Percentiles rank a stretch among this genome's conserved stretches.
Evolutionary conservation across 2,797 vertebrate genomes (phyloP).

Genomic region (Lutra lutra): DNA sequence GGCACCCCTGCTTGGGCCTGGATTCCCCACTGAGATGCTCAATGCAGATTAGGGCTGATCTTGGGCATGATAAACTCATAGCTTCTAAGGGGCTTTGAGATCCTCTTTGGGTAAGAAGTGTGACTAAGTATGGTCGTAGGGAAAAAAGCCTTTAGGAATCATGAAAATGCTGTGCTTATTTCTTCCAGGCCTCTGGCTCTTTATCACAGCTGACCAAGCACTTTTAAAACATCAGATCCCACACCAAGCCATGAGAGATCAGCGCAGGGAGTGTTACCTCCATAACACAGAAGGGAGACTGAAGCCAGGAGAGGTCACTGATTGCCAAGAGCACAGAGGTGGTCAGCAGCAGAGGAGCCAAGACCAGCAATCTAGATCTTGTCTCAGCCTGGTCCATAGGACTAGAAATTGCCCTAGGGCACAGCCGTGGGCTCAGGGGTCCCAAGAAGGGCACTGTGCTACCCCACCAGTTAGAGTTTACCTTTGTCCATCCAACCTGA

Average conservation of each 20-base stretch:
- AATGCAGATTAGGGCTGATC: background rate
- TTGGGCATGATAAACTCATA: background rate
- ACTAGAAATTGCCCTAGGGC: background rate
- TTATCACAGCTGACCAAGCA: slow-evolving; percentile 33
- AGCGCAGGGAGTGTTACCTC: background rate
- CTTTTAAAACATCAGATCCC: slow-evolving; percentile 38
- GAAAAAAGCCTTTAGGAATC: slow-evolving; percentile 35
- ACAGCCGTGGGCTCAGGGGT: background rate
- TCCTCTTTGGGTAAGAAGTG: background rate
- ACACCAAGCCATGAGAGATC: background rate
- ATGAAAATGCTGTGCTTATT: slow-evolving; percentile 34
- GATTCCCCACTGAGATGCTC: slow-evolving; percentile 12
- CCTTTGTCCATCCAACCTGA: background rate
- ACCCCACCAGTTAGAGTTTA: background rate
- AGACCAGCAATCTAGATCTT: background rate
- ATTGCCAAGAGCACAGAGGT: background rate
- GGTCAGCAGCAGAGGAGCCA: background rate
- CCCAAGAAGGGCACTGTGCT: background rate
- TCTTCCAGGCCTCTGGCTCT: slow-evolving; percentile 42
- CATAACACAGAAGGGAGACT: background rate
- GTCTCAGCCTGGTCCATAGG: background rate
- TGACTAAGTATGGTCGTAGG: background rate
- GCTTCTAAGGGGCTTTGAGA: background rate
- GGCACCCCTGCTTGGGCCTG: background rate
- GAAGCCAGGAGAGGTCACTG: background rate